phyloP scores from a whole-genome alignment of 2,888 invertebrate genomes.

The Helleia helle region DNA sequence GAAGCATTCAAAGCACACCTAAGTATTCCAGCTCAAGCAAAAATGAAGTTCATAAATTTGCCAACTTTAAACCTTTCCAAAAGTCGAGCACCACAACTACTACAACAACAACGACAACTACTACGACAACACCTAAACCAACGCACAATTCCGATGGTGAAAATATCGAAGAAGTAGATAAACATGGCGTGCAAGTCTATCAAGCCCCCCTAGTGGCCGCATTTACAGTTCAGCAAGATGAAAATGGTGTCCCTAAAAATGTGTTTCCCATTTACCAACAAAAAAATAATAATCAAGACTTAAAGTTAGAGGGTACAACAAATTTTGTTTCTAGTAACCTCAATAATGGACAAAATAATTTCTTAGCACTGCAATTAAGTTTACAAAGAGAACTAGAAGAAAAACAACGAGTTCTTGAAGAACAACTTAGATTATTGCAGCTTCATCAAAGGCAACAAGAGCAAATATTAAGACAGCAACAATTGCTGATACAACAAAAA shows the following conservation, averaged over 20 bases:
- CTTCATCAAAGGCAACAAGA: slow-evolving; percentile 81
- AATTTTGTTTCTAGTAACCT: slow-evolving; percentile 21
- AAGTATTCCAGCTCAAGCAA: slow-evolving; percentile 26
- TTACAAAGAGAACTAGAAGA: slow-evolving; percentile 73
- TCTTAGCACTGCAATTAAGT: slow-evolving; percentile 47
- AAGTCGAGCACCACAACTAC: slow-evolving; percentile 37
- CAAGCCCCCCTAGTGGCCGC: slow-evolving; percentile 88
- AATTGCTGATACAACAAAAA: slow-evolving; percentile 69
- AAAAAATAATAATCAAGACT: slow-evolving; percentile 32
- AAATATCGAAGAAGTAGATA: slow-evolving; percentile 78
- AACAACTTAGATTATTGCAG: slow-evolving; percentile 79
- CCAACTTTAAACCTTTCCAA: slow-evolving; percentile 21
- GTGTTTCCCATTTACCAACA: slow-evolving; percentile 82
- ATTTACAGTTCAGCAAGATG: slow-evolving; percentile 89
- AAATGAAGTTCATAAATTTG: slow-evolving; percentile 27
- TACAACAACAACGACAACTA: slow-evolving; percentile 67
- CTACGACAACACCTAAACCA: slow-evolving; percentile 77
- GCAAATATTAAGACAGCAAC: slow-evolving; percentile 77
- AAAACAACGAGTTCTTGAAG: slow-evolving; percentile 80
- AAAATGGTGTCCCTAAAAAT: slow-evolving; percentile 83
- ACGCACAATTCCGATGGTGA: slow-evolving; percentile 80
- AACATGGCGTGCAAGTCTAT: slow-evolving; percentile 84
- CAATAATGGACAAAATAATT: slow-evolving; percentile 25
- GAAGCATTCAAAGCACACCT: slow-evolving; percentile 45
- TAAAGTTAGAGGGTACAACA: slow-evolving; percentile 28